Base-by-base conservation (phyloP, 2,888 invertebrate genomes). In the Drosophila differens region DNA sequence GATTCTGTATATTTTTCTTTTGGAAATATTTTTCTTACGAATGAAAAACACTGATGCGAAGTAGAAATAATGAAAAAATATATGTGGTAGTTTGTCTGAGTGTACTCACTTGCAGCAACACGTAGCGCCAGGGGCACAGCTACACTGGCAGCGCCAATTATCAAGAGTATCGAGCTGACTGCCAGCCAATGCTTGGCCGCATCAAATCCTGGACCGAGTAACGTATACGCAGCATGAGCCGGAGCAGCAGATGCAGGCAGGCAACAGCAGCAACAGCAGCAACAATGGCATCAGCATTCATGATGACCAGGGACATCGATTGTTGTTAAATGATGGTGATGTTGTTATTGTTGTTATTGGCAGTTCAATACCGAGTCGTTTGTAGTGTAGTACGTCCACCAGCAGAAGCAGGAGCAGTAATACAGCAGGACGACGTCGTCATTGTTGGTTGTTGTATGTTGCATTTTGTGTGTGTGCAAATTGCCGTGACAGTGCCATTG, bases 141-240 rank as follows among this genome's bases (percentile, higher is more conserved):
- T 74, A 97, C 96, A 87, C 97, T 96, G 63, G 96, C 96, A 74
- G 96, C 96, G 65, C 96, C 96, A 60, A 96, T 96, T 86, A 97
- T 95, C 91, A 97, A 94, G 83, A 97, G 95, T 80, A 97, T 95
- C 76, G 96, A 95, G 73, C 96, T 95, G 88, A 97, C 96, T 88
- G 96, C 96, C 93, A 96, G 95, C 96, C 97, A 96, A 83, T 97
- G 96, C 78, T 95, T 95, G 86, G 94, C 94, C 62, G 94, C 94
- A 91, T 95, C 95, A 90, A 95, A 94, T 91, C 94, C 95, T 95
- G 92, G 4, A 35, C n/a, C 49, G 59, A 41, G 60, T 76, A 67
- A 76, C 73, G 72, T 79, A 82, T 82, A 81, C 73, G 70, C 67
- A 68, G 61, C 66, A 62, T 33, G 51, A 37, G 33, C 25, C 51